Evolutionary conservation across 2,113 vertebrate genomes (phyloP), one percentile per base, ranked within the genome.

Genomic region (Sialia sialis): DNA sequence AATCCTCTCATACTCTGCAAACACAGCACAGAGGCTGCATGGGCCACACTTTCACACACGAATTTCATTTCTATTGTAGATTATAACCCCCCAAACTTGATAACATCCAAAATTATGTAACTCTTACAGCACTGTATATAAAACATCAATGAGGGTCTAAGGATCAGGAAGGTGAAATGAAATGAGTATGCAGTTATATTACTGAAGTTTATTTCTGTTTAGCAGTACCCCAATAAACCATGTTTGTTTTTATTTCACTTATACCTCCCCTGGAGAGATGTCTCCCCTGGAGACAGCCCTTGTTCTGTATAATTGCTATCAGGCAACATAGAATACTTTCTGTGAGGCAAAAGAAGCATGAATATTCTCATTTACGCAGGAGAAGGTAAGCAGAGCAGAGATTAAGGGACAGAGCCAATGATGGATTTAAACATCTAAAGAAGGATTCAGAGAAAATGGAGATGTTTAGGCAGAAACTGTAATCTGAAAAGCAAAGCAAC

Each of bases 401-500:
- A 87, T 72, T 72, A 87, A 87, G 27, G 32, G 32, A 26, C 11
- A 78, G 26, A 87, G 36, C 25, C 41, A 84, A 64, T 44, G 82
- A 72, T 0, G 0, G 27, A 89, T 76, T 78, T 82, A 64, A 91
- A 82, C 41, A 82, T 38, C 74, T 82, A 60, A 95, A 89, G 49
- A 39, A 76, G 48, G 54, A 89, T 76, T 81, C 75, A 25, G 56
- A 76, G 77, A 82, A 95, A 89, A 89, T 85, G 3, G 48, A 84
- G 66, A 82, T 48, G 56, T 81, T 89, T 56, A 72, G 56, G 69
- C 69, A 81, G 64, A 79, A 91, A 75, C 8, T 68, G n/a, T 44
- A 87, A 91, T 68, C 62, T 75, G 54, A 89, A 66, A 91, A 95
- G 54, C 49, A 93, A 94, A 94, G 84, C 39, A 90, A 67, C 69